Base-by-base conservation (phyloP, 2,113 vertebrate genomes). In the Perca fluviatilis region DNA sequence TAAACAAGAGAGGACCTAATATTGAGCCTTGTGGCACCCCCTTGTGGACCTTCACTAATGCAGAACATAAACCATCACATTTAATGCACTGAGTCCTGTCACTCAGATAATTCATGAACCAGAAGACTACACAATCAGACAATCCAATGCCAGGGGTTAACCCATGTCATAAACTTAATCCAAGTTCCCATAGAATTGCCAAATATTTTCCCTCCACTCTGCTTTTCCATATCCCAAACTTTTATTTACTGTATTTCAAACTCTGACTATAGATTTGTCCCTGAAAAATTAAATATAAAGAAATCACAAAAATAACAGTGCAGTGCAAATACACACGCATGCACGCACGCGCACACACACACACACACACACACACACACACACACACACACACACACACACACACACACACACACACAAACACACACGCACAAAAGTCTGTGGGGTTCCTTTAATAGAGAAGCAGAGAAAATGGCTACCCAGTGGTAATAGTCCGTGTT, bases 391-490 rank as follows among this genome's bases (percentile, higher is more conserved):
- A 46, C n/a, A 40, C 49, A 54, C 27, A 53, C 66, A 54, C 7
- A 33, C 58, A 33, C 27, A 62, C 30, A 72, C 60, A 64, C 56
- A 61, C 13, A 64, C 21, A 75, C 70, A 66, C 63, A 64, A 50
- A 58, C 19, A 61, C 7, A 69, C 30, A 30, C 53, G 70, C 23
- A 62, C 16, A n/a, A 14, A 2, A 33, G 50, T 79, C 73, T 33
- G 78, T n/a, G 21, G 67, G 71, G 63, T 53, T 71, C 47, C 50
- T 80, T 63, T 71, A 64, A 80, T 25, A 74, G 10, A 68, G n/a
- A 47, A 67, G 79, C 54, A 60, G 46, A 83, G n/a, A 58, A 88
- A 83, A 79, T 90, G 58, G 74, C 77, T 77, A 19, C 21, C 18
- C 23, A 12, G 47, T 60, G 71, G 65, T 74, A 86, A 90, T 84